Evolutionary conservation across 2,797 vertebrate genomes (phyloP).

Genomic region (Dendrocincla fuliginosa): DNA sequence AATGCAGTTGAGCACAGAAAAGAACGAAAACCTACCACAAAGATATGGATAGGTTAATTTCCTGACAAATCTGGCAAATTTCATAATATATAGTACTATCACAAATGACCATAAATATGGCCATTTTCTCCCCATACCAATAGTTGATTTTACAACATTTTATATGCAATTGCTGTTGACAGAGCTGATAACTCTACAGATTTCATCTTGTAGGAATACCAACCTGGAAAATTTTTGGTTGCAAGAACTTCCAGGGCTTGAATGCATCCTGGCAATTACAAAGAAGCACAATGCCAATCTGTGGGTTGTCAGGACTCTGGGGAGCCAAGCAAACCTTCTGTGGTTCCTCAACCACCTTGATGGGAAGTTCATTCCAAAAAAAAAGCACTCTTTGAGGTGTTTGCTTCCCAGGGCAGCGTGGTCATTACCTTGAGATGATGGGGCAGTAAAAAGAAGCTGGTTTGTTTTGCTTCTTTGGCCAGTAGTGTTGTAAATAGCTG

Average conservation of each 20-base stretch:
- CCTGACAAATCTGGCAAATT: background rate
- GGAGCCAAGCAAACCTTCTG: background rate
- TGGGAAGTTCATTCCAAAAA: background rate
- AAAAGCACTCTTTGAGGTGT: background rate
- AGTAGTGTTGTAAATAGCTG: background rate
- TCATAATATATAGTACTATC: background rate
- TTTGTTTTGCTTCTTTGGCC: background rate
- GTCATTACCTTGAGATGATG: background rate
- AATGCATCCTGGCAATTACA: background rate
- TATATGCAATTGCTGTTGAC: background rate
- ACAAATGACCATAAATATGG: background rate
- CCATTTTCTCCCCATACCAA: background rate
- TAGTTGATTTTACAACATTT: background rate
- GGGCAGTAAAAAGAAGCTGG: background rate
- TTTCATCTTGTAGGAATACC: background rate
- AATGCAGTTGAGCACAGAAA: background rate
- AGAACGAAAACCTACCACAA: background rate
- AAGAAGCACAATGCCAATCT: accelerated
- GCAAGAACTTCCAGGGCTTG: background rate
- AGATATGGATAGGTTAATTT: background rate
- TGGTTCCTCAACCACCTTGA: background rate
- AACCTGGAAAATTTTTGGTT: background rate
- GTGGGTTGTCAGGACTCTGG: background rate
- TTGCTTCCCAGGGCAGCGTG: background rate
- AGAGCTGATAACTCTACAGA: background rate